Evolutionary conservation across 2,888 invertebrate genomes (phyloP).

Genomic region (Gasteruption jaculator): DNA sequence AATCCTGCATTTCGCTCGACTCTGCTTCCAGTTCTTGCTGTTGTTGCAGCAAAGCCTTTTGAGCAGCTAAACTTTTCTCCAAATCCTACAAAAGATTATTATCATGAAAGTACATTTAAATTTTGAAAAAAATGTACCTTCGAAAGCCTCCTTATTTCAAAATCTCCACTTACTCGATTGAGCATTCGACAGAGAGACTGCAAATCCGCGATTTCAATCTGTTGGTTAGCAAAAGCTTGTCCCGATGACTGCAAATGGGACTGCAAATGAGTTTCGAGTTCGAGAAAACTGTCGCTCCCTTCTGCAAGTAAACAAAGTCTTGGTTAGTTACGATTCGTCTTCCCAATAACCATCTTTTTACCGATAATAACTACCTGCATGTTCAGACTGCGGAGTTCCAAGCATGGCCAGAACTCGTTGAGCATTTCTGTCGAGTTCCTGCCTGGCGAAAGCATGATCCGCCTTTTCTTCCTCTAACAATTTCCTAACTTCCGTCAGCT

Average conservation of each 20-base stretch:
- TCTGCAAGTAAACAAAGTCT: too few relatives aligned
- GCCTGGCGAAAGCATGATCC: conserved; percentile 69
- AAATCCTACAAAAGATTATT: conserved; percentile 55
- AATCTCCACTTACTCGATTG: conserved; percentile 59
- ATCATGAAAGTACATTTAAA: conserved; percentile 4
- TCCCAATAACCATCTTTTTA: not conserved
- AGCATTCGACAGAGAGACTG: conserved; percentile 67
- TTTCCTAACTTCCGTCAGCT: conserved; percentile 58
- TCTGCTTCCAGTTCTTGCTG: conserved; percentile 76
- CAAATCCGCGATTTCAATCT: conserved; percentile 69
- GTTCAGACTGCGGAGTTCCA: conserved; percentile 48
- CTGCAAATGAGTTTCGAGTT: conserved; percentile 71
- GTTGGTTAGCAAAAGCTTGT: conserved; percentile 70
- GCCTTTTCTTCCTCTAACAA: conserved; percentile 66
- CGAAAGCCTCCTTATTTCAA: conserved; percentile 2
- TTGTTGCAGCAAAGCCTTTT: conserved; percentile 67
- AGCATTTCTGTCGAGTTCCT: conserved; percentile 71
- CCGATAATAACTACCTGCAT: conserved; percentile 29
- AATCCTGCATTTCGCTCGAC: conserved; percentile 80
- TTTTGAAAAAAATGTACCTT: conserved; percentile 5
- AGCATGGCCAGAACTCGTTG: conserved; percentile 64
- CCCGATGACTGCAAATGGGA: conserved; percentile 63
- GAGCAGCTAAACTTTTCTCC: conserved; percentile 64
- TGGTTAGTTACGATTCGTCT: conserved; percentile 1
- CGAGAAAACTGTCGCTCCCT: conserved; percentile 68